A percentile compares a stretch with the other conserved stretches of the same genome.
phyloP scores from a whole-genome alignment of 2,797 vertebrate species.

The Oreonectes daqikongensis region DNA sequence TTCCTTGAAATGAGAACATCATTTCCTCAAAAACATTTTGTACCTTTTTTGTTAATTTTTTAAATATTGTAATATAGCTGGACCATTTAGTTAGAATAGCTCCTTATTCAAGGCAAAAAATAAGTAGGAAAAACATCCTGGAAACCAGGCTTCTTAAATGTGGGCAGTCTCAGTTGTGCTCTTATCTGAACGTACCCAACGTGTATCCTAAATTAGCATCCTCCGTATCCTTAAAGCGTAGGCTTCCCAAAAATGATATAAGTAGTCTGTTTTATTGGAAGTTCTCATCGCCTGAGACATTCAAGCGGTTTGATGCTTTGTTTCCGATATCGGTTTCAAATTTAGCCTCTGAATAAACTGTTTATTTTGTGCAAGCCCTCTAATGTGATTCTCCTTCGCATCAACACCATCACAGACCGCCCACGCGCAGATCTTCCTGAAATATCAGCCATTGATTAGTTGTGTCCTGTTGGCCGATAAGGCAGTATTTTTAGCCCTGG shows the following conservation, averaged over 20 bases:
- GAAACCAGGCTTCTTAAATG: background rate
- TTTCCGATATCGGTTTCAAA: constrained; percentile 7
- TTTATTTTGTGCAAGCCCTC: constrained; percentile 34
- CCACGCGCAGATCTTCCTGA: constrained; percentile 38
- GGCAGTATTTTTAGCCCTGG: constrained; percentile 60
- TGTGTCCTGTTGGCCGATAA: constrained; percentile 55
- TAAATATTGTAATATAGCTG: no score
- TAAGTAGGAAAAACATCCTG: background rate
- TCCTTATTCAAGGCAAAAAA: background rate
- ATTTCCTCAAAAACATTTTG: background rate
- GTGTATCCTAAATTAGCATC: background rate
- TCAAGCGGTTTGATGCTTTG: background rate
- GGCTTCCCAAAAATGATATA: background rate
- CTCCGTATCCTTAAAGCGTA: background rate
- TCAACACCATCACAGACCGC: constrained; percentile 20
- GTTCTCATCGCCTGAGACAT: background rate
- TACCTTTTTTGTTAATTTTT: no score
- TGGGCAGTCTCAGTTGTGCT: background rate
- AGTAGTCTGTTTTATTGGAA: background rate
- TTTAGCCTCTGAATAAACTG: constrained; percentile 12
- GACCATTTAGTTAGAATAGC: background rate
- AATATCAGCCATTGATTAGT: constrained; percentile 58
- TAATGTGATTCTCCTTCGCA: constrained; percentile 27
- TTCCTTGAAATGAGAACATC: background rate
- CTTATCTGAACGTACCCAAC: background rate